A percentile compares a stretch with the other conserved stretches of the same genome.
Evolutionary conservation across 2,113 vertebrate species (phyloP).

Genomic region (Halichoerus grypus): DNA sequence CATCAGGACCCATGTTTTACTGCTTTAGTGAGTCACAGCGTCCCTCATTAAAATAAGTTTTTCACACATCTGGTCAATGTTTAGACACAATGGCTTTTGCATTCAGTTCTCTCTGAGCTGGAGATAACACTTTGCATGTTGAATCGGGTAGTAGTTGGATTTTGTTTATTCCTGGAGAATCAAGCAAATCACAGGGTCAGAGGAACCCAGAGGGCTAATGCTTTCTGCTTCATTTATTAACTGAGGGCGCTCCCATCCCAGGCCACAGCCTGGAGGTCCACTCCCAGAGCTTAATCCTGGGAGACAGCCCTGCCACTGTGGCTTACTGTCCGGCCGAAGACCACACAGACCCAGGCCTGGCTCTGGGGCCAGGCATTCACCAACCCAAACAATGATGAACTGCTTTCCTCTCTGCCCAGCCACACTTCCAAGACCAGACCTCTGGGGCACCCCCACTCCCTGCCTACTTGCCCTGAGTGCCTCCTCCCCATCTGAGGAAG

Average conservation of each 20-base stretch:
- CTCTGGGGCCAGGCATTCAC: accelerated
- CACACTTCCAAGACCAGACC: not conserved
- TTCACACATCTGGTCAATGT: constrained; percentile 67
- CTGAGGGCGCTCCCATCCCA: not conserved
- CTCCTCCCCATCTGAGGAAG: not conserved
- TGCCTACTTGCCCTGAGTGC: not conserved
- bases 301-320: not conserved
- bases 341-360: not conserved
- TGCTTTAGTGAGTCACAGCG: constrained; percentile 51
- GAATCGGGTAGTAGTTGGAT: not conserved
- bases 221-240: not conserved
- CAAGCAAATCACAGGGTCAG: not conserved
- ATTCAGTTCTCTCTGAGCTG: not conserved
- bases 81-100: not conserved
- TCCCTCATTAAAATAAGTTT: constrained; percentile 36
- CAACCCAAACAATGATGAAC: not conserved
- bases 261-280: not conserved
- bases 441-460: accelerated
- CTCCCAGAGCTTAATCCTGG: not conserved
- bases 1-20: not conserved
- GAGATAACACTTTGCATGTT: not conserved
- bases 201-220: not conserved
- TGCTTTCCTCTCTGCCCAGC: not conserved
- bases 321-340: not conserved
- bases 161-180: constrained; percentile 34